These are phyloP conservation scores for Oreohelix idahoensis DNA, from an alignment of 1,140 invertebrate genomes.

Conservation along the genomic window DNA sequence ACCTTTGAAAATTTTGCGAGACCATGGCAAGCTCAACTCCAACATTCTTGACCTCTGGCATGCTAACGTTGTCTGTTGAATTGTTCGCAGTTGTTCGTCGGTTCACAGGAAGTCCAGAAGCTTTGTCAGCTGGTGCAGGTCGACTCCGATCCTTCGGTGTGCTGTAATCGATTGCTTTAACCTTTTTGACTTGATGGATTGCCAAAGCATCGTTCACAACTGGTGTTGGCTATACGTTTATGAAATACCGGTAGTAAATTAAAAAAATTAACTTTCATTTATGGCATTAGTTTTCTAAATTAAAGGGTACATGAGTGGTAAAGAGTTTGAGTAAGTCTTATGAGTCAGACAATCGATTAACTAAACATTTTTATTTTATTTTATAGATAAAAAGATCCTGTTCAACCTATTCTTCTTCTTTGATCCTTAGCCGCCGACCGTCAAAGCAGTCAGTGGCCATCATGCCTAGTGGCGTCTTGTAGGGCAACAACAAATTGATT, in stretches of 20 bases:
- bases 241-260: not conserved
- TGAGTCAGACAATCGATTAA: no score
- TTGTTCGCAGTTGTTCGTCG: not conserved
- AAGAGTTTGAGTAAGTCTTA: no score
- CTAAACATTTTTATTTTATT: no score
- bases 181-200: not conserved
- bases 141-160: not conserved
- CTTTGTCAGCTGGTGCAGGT: not conserved
- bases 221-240: not conserved
- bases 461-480: no score
- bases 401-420: no score
- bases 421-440: no score
- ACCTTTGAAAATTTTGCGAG: not conserved
- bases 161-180: not conserved
- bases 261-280: not conserved
- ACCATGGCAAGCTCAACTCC: not conserved
- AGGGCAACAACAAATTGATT: no score
- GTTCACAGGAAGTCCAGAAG: not conserved
- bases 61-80: not conserved
- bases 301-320: no score
- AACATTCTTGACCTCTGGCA: not conserved
- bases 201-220: not conserved
- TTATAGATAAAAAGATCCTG: no score
- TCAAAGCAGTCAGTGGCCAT: no score
- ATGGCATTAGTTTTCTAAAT: no score